Evolutionary conservation across 2,797 vertebrate species (phyloP), one percentile per base, ranked within the genome.

Genomic region (Trachops cirrhosus): DNA sequence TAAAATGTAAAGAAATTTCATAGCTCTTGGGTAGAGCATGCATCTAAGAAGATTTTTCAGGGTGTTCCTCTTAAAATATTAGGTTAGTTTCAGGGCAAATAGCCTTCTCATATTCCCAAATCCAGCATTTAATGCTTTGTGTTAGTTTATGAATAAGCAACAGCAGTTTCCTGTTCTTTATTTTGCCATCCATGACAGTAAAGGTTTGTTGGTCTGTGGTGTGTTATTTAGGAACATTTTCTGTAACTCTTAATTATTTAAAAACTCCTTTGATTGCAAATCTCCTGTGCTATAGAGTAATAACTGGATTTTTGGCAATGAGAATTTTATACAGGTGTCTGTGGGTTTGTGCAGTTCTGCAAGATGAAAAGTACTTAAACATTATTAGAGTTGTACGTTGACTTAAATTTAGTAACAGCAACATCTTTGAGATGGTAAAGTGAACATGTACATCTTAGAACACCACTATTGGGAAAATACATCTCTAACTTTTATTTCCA

Each of bases 201-300:
- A 73, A 44, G 46, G 0, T 75, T 74, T 78, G 16, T 93, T 87
- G 46, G 48, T 79, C 67, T 87, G 5, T 62, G 64, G 18, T 90
- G 22, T 77, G 29, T 52, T 92, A 92, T 54, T 95, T 86, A 73
- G 34, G 14, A 86, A 71, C 14, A 88, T 89, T 79, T 91, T 93
- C 18, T 73, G n/a, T 5, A 44, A 1, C 46, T 80, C 32, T 15
- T 93, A 73, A 93, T 71, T 83, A 83, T 74, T 91, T 86, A 67
- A 48, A 73, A 89, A 67, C 41, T 21, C 16, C 91, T 62, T 93
- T 73, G n/a, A 92, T 52, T 96, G 22, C 46, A 50, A 59, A 70
- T 8, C 71, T 78, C 41, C n/a, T 73, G 9, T 5, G 1, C 24
- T 37, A 0, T 44, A 91, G 48, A 77, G 41, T 75, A 59, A 83